Conservation (phyloP, 1,140 invertebrate species). For the Caenorhabditis latens region DNA sequence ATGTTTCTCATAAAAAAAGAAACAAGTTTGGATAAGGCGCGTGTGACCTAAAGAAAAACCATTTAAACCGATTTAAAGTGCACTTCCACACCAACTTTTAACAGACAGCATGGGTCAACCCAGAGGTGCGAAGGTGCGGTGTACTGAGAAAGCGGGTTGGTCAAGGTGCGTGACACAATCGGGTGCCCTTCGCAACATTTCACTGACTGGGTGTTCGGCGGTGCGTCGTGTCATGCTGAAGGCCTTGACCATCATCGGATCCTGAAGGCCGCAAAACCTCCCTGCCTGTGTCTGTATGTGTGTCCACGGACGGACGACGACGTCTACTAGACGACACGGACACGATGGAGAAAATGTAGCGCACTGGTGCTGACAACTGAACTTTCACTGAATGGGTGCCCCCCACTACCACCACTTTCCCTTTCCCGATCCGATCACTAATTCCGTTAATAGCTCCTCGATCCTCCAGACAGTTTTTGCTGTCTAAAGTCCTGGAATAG, state of each 20-base stretch:
- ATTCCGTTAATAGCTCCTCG: slow-evolving; percentile 49
- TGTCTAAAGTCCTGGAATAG: neutral
- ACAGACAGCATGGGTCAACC: slow-evolving; percentile 1
- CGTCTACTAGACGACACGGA: slow-evolving; percentile 24
- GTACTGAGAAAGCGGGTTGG: slow-evolving; percentile 31
- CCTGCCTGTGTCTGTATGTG: neutral
- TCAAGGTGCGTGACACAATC: slow-evolving; percentile 51
- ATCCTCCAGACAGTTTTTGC: slow-evolving; percentile 40
- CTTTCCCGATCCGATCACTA: slow-evolving; percentile 55
- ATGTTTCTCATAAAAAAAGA: neutral
- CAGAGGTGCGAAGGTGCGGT: neutral
- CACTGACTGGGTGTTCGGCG: slow-evolving; percentile 55
- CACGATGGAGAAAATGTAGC: slow-evolving; percentile 31
- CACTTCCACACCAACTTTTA: slow-evolving; percentile 27
- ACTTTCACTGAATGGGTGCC: slow-evolving; percentile 28
- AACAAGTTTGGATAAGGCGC: neutral
- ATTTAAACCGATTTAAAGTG: slow-evolving; percentile 50
- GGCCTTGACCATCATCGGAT: slow-evolving; percentile 54
- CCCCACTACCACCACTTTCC: slow-evolving; percentile 42
- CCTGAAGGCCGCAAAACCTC: slow-evolving; percentile 34
- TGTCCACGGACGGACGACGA: neutral
- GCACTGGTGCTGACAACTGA: slow-evolving; percentile 28
- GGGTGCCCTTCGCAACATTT: slow-evolving; percentile 48
- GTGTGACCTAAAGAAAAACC: slow-evolving; percentile 41
- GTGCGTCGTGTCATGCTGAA: slow-evolving; percentile 51